Conservation (phyloP, 2,888 invertebrate genomes). For the Philereme transversata region DNA sequence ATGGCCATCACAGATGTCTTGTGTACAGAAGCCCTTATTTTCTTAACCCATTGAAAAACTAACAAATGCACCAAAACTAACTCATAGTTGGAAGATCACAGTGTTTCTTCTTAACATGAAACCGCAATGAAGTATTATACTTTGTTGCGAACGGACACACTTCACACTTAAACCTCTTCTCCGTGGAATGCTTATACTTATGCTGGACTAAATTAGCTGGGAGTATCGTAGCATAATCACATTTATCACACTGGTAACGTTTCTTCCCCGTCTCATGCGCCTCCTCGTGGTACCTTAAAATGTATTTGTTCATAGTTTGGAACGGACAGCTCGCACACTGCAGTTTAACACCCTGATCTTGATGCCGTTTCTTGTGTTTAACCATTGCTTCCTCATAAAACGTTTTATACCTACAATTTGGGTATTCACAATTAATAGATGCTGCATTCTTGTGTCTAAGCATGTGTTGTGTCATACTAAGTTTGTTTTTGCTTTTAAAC, state of each 20-base stretch:
- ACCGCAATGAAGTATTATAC: conserved; percentile 75
- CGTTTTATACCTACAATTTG: conserved; percentile 68
- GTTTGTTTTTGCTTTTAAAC: conserved; percentile 60
- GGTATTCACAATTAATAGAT: conserved; percentile 63
- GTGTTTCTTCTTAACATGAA: conserved; percentile 78
- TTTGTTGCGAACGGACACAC: conserved; percentile 77
- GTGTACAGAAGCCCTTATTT: no score
- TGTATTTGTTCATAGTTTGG: conserved; percentile 76
- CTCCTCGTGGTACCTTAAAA: conserved; percentile 73
- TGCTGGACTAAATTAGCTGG: conserved; percentile 77
- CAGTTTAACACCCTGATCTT: conserved; percentile 65
- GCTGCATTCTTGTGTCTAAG: conserved; percentile 70
- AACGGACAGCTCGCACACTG: conserved; percentile 73
- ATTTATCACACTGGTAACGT: conserved; percentile 68
- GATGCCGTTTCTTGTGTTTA: conserved; percentile 68
- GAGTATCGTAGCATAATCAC: conserved; percentile 73
- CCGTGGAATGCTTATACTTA: conserved; percentile 74
- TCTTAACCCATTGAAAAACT: no score
- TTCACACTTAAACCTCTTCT: conserved; percentile 76
- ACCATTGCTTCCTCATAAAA: conserved; percentile 71
- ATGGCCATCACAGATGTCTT: no score
- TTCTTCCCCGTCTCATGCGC: conserved; percentile 73
- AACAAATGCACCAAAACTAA: conserved; percentile 37
- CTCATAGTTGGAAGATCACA: conserved; percentile 75
- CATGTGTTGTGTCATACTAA: conserved; percentile 72